phyloP scores from a whole-genome alignment of 2,113 vertebrate species.

The Craseonycteris thonglongyai region DNA sequence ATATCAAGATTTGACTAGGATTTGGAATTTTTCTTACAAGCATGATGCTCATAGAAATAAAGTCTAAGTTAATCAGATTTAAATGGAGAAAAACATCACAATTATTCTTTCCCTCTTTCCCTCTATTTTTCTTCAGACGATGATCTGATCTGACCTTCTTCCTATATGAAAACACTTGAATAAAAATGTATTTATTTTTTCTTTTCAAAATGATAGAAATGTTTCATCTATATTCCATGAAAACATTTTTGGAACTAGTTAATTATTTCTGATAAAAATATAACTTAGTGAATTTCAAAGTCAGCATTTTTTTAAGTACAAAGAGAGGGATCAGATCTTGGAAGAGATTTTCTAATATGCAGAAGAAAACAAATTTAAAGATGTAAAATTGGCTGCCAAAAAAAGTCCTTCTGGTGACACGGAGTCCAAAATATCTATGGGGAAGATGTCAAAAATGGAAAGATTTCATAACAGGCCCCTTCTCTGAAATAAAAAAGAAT shows the following conservation, averaged over 20 bases:
- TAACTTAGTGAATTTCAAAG: not conserved
- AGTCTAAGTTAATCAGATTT: not conserved
- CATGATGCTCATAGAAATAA: not conserved
- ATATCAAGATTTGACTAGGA: not conserved
- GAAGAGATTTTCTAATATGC: not conserved
- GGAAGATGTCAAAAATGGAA: not conserved
- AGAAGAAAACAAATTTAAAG: not conserved
- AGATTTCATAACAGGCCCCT: not conserved
- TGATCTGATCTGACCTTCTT: not conserved
- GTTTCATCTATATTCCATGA: not conserved
- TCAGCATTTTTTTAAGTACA: not conserved
- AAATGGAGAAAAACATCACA: not conserved
- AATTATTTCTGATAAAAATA: constrained; percentile 23
- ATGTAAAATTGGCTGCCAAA: not conserved
- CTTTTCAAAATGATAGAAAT: not conserved
- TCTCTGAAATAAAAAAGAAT: not conserved
- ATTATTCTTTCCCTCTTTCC: not conserved
- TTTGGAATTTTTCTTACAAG: not conserved
- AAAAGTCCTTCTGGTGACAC: not conserved
- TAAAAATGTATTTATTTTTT: not conserved
- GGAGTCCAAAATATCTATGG: not conserved
- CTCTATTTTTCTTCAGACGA: not conserved
- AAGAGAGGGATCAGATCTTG: not conserved
- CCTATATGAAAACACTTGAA: not conserved
- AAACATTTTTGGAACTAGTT: not conserved